phyloP scores from a whole-genome alignment of 2,113 vertebrate genomes.

The Suricata suricatta region DNA sequence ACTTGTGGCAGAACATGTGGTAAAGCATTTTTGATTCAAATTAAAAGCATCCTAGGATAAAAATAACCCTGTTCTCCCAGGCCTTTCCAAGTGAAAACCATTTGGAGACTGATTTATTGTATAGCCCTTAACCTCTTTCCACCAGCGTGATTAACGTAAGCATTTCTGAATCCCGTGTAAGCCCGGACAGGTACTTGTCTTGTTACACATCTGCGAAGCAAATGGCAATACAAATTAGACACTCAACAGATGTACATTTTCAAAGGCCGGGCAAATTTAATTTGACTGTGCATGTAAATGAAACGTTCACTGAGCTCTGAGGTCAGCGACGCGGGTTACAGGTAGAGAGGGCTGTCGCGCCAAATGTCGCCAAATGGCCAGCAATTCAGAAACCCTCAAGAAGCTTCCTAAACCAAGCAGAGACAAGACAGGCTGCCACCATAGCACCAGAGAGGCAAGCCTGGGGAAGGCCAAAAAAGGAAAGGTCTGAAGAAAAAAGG shows the following conservation, averaged over 20 bases:
- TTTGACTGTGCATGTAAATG: constrained; percentile 81
- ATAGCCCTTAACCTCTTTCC: constrained; percentile 85
- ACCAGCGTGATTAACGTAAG: constrained; percentile 84
- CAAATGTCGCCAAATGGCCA: constrained; percentile 34
- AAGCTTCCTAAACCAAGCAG: not conserved
- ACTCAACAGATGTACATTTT: constrained; percentile 83
- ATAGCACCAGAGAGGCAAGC: not conserved
- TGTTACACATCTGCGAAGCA: constrained; percentile 87
- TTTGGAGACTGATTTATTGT: constrained; percentile 87
- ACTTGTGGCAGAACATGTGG: constrained; percentile 91
- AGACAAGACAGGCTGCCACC: not conserved
- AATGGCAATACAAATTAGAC: constrained; percentile 85
- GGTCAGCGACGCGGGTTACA: constrained; percentile 64
- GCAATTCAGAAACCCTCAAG: constrained; percentile 35
- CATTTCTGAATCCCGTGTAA: constrained; percentile 85
- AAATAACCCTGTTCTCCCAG: constrained; percentile 88
- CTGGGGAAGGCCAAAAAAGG: not conserved
- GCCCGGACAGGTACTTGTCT: constrained; percentile 87
- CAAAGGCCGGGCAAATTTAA: constrained; percentile 80
- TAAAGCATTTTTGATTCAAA: constrained; percentile 90
- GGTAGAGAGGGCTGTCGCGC: constrained; percentile 20
- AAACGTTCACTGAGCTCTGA: constrained; percentile 76
- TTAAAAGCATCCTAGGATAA: constrained; percentile 93
- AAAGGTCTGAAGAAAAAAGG: not conserved
- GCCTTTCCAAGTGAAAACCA: constrained; percentile 87